Evolutionary conservation across 1,140 invertebrate species (phyloP).

Genomic region (Antheraea mylitta): DNA sequence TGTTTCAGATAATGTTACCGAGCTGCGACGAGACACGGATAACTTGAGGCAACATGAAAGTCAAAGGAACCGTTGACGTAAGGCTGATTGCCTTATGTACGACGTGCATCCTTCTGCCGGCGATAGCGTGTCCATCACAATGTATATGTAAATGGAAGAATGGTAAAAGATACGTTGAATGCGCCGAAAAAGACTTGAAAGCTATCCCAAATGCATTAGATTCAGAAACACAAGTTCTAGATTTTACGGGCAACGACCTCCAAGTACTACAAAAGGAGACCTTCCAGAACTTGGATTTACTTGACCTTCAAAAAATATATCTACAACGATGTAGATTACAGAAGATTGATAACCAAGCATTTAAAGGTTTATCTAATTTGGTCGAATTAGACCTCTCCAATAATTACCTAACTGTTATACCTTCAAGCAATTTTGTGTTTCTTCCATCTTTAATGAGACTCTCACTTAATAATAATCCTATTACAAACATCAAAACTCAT

Average conservation of each 20-base stretch:
- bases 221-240: constrained; percentile 92
- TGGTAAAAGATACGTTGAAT: constrained; percentile 94
- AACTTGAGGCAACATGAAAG: constrained; percentile 70
- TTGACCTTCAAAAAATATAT: constrained; percentile 93
- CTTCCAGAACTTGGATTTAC: constrained; percentile 87
- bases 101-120: constrained; percentile 59
- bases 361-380: constrained; percentile 90
- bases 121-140: constrained; percentile 84
- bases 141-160: constrained; percentile 95
- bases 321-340: constrained; percentile 87
- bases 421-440: constrained; percentile 87
- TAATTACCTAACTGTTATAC: constrained; percentile 88
- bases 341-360: constrained; percentile 88
- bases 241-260: constrained; percentile 90
- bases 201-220: constrained; percentile 90
- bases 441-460: constrained; percentile 90
- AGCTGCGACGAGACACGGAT: constrained; percentile 40
- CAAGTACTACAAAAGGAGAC: constrained; percentile 86
- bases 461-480: constrained; percentile 89
- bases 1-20: constrained; percentile 72
- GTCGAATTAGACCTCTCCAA: constrained; percentile 93
- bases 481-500: constrained; percentile 84
- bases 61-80: constrained; percentile 57
- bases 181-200: constrained; percentile 86
- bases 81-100: constrained; percentile 69